phyloP scores from a whole-genome alignment of 2,888 invertebrate species.

The Drosophila siamana region DNA sequence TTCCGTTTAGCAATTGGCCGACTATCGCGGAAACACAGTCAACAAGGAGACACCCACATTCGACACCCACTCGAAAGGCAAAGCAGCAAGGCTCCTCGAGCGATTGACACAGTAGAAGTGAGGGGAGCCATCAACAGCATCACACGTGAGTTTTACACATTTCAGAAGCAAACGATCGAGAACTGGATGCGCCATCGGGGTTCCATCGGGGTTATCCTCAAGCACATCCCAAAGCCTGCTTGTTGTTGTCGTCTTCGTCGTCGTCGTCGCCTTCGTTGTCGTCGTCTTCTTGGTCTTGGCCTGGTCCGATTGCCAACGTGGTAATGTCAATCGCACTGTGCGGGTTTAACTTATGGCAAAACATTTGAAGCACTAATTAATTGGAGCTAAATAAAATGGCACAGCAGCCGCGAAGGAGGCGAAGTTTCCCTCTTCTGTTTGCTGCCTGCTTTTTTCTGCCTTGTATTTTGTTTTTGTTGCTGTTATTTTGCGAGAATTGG shows the following conservation, averaged over 20 bases:
- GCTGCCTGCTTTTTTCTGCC: not conserved
- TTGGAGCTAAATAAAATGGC: slow-evolving; percentile 85
- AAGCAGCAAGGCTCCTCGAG: not conserved
- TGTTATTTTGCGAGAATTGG: slow-evolving; percentile 30
- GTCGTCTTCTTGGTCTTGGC: slow-evolving; percentile 27
- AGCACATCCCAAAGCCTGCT: slow-evolving; percentile 24
- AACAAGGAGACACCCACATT: slow-evolving; percentile 26
- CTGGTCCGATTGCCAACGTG: slow-evolving; percentile 67
- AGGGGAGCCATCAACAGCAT: slow-evolving; percentile 65
- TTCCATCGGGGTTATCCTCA: slow-evolving; percentile 19
- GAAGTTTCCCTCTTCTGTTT: slow-evolving; percentile 26
- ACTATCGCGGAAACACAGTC: slow-evolving; percentile 33
- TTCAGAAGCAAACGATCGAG: slow-evolving; percentile 67
- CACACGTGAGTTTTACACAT: slow-evolving; percentile 79
- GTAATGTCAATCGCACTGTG: slow-evolving; percentile 81
- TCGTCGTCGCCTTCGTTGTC: slow-evolving; percentile 5
- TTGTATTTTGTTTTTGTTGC: slow-evolving; percentile 11
- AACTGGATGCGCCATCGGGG: slow-evolving; percentile 45
- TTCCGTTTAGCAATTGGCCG: slow-evolving; percentile 48
- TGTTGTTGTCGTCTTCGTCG: slow-evolving; percentile 22
- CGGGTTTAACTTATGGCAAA: slow-evolving; percentile 85
- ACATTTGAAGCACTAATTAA: slow-evolving; percentile 86
- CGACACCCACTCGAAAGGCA: slow-evolving; percentile 47
- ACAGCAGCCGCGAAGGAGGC: slow-evolving; percentile 66
- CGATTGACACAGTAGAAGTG: slow-evolving; percentile 1